Evolutionary conservation across 1,140 invertebrate species (phyloP).

Genomic region (Drosophila subobscura): DNA sequence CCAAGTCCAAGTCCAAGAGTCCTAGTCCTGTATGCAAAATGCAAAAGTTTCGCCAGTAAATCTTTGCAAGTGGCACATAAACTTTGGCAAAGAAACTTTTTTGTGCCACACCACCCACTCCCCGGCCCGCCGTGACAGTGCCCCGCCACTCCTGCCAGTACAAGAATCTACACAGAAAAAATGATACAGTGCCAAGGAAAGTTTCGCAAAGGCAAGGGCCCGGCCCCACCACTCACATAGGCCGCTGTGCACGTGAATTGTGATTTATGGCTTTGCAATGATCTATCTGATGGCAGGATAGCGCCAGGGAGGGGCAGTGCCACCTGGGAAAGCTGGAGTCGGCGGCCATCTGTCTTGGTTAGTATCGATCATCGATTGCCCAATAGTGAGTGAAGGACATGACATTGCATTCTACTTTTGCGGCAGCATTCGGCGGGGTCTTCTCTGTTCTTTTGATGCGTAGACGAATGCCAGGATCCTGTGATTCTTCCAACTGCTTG

Average conservation of each 20-base stretch:
- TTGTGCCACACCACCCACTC: slow-evolving; percentile 8
- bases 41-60: slow-evolving; percentile 79
- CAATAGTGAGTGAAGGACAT: too few relatives aligned
- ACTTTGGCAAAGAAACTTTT: slow-evolving; percentile 79
- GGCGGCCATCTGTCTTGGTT: neutral
- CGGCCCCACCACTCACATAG: slow-evolving; percentile 14
- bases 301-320: neutral
- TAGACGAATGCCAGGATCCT: too few relatives aligned
- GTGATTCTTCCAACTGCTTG: too few relatives aligned
- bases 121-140: neutral
- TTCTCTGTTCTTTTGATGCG: too few relatives aligned
- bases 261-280: slow-evolving; percentile 41
- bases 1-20: too few relatives aligned
- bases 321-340: too few relatives aligned
- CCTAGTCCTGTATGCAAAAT: slow-evolving; percentile 70
- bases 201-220: slow-evolving; percentile 42
- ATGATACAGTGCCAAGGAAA: slow-evolving; percentile 70
- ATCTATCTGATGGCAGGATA: neutral
- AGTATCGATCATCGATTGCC: too few relatives aligned
- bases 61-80: slow-evolving; percentile 82
- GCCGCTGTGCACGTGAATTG: slow-evolving; percentile 25
- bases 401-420: neutral
- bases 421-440: neutral
- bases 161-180: slow-evolving; percentile 58
- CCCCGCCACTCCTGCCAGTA: slow-evolving; percentile 15